phyloP scores from a whole-genome alignment of 2,113 vertebrate genomes.

The Ciconia maguari region DNA sequence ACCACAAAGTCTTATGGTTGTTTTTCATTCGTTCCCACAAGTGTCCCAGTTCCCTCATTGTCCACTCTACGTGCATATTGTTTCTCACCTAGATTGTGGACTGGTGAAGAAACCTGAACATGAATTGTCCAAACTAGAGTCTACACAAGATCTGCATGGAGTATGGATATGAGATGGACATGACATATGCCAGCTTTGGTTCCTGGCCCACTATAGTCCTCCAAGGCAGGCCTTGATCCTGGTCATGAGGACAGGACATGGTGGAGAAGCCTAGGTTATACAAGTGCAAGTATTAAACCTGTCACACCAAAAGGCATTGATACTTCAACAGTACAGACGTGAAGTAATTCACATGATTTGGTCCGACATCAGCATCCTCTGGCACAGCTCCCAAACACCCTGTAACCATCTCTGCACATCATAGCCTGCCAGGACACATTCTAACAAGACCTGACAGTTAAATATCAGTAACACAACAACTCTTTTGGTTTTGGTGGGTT shows the following conservation, averaged over 20 bases:
- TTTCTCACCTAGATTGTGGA: not conserved
- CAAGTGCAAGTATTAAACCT: not conserved
- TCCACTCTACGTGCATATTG: fast-evolving
- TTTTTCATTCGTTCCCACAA: not conserved
- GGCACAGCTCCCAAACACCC: not conserved
- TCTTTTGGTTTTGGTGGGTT: not conserved
- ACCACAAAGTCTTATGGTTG: not conserved
- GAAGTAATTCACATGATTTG: not conserved
- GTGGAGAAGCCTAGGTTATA: not conserved
- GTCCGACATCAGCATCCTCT: not conserved
- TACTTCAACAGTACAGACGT: not conserved
- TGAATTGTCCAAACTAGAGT: not conserved
- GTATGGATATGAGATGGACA: not conserved
- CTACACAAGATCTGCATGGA: not conserved
- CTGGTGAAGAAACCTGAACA: not conserved
- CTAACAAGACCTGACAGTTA: not conserved
- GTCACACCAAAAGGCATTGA: not conserved
- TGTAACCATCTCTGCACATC: not conserved
- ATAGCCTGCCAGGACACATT: not conserved
- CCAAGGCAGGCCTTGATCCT: not conserved
- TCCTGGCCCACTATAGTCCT: not conserved
- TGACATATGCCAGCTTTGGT: not conserved
- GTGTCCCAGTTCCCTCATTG: not conserved
- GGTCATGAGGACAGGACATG: not conserved
- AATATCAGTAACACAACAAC: not conserved